phyloP scores from a whole-genome alignment of 2,113 vertebrate genomes.

The Microcebus jonahi region DNA sequence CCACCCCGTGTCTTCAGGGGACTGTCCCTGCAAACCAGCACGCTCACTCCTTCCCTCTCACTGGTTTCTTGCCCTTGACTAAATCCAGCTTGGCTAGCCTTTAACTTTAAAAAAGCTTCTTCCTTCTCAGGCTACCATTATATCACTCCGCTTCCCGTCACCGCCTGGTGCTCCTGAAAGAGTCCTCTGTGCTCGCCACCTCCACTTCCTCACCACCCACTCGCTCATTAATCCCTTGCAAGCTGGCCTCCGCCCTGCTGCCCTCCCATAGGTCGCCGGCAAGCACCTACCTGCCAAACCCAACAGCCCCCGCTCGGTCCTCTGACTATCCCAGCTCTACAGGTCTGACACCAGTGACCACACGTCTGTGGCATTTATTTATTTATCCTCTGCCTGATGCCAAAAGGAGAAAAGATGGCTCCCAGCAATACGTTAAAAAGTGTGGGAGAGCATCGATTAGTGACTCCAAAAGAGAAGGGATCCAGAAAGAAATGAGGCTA shows the following conservation, averaged over 20 bases:
- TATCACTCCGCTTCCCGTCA: constrained; percentile 58
- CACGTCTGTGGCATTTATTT: constrained; percentile 41
- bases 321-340: neutral
- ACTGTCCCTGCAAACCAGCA: neutral
- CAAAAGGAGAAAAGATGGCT: neutral
- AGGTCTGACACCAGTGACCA: constrained; percentile 58
- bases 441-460: neutral
- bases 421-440: neutral
- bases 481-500: neutral
- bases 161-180: constrained; percentile 68
- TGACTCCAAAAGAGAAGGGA: neutral
- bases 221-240: constrained; percentile 62
- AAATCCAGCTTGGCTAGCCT: constrained; percentile 19
- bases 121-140: constrained; percentile 56
- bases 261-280: constrained; percentile 15
- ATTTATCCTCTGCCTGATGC: constrained; percentile 20
- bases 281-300: constrained; percentile 59
- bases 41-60: neutral
- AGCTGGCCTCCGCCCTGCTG: constrained; percentile 47
- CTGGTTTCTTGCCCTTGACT: neutral
- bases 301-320: constrained; percentile 59
- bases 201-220: constrained; percentile 70
- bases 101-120: constrained; percentile 48
- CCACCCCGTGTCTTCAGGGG: fast-evolving
- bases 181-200: constrained; percentile 59